These are phyloP conservation scores for Psittacus erithacus DNA, from an alignment of 2,113 vertebrate genomes.

Conservation along the genomic window DNA sequence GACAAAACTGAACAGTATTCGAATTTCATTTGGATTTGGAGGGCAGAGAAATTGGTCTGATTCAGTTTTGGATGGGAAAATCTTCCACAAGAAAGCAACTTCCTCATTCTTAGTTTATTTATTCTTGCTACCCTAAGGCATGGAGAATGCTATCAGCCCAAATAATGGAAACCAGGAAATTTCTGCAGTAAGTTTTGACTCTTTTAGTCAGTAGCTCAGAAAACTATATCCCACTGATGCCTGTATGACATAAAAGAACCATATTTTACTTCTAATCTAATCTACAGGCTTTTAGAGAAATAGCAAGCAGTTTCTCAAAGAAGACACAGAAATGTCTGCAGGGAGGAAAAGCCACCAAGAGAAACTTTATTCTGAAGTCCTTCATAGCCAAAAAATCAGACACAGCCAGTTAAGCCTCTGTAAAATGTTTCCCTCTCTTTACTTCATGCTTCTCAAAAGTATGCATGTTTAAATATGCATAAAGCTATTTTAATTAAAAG, in stretches of 20 bases:
- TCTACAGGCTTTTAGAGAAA: neutral
- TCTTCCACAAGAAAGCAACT: neutral
- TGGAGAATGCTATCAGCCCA: neutral
- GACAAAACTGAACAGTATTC: neutral
- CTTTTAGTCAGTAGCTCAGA: neutral
- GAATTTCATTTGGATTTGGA: neutral
- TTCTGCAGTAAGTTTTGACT: neutral
- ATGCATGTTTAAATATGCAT: neutral
- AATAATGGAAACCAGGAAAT: neutral
- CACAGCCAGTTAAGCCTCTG: neutral
- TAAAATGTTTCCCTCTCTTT: neutral
- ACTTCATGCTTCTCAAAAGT: neutral
- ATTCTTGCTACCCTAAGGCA: neutral
- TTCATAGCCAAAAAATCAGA: neutral
- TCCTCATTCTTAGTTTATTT: neutral
- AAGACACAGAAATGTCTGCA: neutral
- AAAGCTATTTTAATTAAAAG: neutral
- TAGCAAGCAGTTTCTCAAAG: neutral
- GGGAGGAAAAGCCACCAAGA: neutral
- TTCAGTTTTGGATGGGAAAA: neutral
- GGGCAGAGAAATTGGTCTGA: neutral
- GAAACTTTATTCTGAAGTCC: neutral
- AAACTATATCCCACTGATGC: neutral
- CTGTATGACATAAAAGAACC: neutral
- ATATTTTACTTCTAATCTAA: neutral